phyloP scores from a whole-genome alignment of 2,113 vertebrate species.

The Tamias sibiricus region DNA sequence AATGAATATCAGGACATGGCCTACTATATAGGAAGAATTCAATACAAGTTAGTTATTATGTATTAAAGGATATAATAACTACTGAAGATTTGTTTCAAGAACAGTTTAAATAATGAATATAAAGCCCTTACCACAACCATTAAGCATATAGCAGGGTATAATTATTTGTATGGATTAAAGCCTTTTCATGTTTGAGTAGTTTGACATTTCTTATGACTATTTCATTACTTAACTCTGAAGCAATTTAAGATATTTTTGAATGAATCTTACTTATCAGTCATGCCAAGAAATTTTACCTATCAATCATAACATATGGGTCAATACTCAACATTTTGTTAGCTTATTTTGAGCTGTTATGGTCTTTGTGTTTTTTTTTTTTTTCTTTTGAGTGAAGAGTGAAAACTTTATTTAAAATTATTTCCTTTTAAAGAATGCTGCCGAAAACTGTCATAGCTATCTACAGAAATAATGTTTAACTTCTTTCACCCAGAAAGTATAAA shows the following conservation, averaged over 20 bases:
- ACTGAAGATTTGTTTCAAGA: constrained; percentile 38
- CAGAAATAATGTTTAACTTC: constrained; percentile 9
- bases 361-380: constrained; percentile 41
- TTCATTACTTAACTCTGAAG: neutral
- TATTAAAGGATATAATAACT: neutral
- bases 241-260: constrained; percentile 38
- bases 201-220: constrained; percentile 61
- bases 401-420: too few relatives aligned
- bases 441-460: neutral
- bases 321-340: neutral
- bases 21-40: neutral
- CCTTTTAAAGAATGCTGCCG: too few relatives aligned
- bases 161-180: constrained; percentile 63
- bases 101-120: constrained; percentile 35
- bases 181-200: constrained; percentile 49
- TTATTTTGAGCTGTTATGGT: neutral
- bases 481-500: neutral
- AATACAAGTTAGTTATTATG: neutral
- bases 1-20: neutral
- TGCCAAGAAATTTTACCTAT: neutral
- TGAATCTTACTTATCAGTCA: constrained; percentile 20
- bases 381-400: too few relatives aligned
- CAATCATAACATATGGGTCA: neutral
- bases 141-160: neutral
- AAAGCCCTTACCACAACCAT: neutral